Percentiles rank a stretch among this genome's conserved stretches.
phyloP scores from a whole-genome alignment of 2,797 vertebrate species.

The Ceryle rudis region DNA sequence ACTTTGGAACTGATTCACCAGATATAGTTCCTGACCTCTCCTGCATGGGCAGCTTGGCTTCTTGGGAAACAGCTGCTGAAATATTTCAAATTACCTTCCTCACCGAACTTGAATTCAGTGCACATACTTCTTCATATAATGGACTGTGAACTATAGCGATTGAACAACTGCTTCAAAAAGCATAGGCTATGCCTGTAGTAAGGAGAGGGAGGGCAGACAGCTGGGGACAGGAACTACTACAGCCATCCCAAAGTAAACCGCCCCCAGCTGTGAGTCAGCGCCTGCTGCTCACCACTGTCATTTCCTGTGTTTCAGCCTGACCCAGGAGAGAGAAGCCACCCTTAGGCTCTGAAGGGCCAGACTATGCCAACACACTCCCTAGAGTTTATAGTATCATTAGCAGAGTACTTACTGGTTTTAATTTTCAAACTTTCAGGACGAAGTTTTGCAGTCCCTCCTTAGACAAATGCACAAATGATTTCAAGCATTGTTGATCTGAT shows the following conservation, averaged over 20 bases:
- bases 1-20: background rate
- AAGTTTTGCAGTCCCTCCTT: background rate
- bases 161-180: background rate
- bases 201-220: background rate
- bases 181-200: background rate
- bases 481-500: background rate
- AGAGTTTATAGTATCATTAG: background rate
- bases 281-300: background rate
- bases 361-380: background rate
- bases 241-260: background rate
- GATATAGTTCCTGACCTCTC: background rate
- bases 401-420: background rate
- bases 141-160: background rate
- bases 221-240: constrained; percentile 28
- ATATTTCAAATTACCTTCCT: background rate
- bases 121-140: background rate
- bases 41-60: background rate
- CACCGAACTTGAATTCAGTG: background rate
- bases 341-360: background rate
- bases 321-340: background rate
- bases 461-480: background rate
- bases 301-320: constrained; percentile 35
- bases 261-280: constrained; percentile 43
- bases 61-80: background rate
- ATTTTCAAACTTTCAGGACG: background rate